These are phyloP conservation scores for Amblyraja radiata DNA, from an alignment of 2,797 vertebrate species.

Conservation along the genomic window DNA sequence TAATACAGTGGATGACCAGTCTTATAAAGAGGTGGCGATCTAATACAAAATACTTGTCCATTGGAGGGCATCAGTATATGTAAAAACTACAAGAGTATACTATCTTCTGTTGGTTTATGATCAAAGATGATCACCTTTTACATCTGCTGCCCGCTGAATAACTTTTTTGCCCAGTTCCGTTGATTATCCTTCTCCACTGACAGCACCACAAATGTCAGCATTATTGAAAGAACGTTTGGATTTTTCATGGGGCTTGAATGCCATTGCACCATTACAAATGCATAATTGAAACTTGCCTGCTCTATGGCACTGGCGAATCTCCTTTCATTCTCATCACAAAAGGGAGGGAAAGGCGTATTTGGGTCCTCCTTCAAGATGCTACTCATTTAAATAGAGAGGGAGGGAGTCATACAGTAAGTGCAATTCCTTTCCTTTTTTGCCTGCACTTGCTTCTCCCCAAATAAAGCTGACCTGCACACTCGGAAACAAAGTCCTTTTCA, in stretches of 20 bases:
- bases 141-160: neutral
- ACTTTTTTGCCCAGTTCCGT: neutral
- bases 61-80: neutral
- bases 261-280: neutral
- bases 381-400: neutral
- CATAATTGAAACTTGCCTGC: neutral
- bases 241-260: neutral
- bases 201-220: neutral
- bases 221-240: neutral
- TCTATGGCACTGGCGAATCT: neutral
- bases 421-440: neutral
- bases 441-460: neutral
- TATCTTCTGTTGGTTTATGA: neutral
- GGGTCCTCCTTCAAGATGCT: neutral
- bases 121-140: neutral
- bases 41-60: neutral
- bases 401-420: too few species aligned
- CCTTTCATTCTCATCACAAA: neutral
- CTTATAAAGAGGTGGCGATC: neutral
- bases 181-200: neutral
- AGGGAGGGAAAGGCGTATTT: neutral
- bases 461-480: neutral
- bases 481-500: neutral
- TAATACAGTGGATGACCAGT: neutral
- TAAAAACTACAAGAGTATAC: neutral